Conservation (phyloP, 1,140 invertebrate genomes). For the Himalopsyche phryganea region DNA sequence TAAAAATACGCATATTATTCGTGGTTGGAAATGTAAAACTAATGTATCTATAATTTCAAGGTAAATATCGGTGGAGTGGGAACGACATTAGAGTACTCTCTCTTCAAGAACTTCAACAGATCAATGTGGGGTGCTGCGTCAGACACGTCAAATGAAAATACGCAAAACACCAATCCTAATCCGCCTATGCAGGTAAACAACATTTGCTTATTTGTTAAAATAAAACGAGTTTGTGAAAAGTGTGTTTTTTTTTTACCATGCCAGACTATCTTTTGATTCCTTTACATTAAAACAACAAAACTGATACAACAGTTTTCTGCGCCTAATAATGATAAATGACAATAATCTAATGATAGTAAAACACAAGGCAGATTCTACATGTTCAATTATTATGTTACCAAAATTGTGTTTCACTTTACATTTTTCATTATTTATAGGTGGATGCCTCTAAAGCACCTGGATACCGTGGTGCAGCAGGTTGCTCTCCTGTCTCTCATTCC, state of each 20-base stretch:
- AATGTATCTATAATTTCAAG: constrained; percentile 7
- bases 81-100: constrained; percentile 59
- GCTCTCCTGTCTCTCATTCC: constrained; percentile 67
- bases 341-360: no score
- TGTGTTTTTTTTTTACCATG: background rate
- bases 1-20: no score
- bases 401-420: no score
- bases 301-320: no score
- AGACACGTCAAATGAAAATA: constrained; percentile 57
- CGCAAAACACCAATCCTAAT: constrained; percentile 47
- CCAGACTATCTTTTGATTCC: no score
- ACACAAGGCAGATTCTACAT: no score
- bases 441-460: constrained; percentile 80
- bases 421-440: no score
- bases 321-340: no score
- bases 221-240: background rate
- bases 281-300: no score
- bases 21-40: no score
- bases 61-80: constrained; percentile 10
- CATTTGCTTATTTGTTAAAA: background rate
- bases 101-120: constrained; percentile 71
- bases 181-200: constrained; percentile 45
- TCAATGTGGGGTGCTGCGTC: constrained; percentile 60
- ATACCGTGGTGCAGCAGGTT: constrained; percentile 66
- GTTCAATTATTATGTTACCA: no score